A percentile compares a stretch with the other conserved stretches of the same genome.
phyloP scores from a whole-genome alignment of 2,888 invertebrate genomes.

The Agrilus mali region DNA sequence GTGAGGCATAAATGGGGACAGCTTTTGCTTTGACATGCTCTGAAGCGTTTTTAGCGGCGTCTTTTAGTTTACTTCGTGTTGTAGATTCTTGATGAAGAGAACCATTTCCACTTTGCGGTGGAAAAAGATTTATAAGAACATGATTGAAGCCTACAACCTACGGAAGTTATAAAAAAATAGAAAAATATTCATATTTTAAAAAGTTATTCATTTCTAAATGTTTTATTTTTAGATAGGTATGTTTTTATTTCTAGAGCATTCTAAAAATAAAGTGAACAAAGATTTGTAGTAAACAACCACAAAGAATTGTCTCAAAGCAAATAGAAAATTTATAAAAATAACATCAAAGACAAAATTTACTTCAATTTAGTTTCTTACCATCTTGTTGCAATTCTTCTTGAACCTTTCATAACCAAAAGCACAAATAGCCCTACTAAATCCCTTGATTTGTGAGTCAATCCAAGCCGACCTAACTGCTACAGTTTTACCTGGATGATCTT shows the following conservation, averaged over 20 bases:
- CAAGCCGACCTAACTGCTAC: conserved; percentile 72
- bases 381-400: conserved; percentile 72
- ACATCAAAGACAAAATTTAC: no score
- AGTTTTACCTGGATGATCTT: conserved; percentile 59
- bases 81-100: conserved; percentile 19
- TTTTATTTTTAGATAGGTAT: conserved; percentile 2
- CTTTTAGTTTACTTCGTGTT: conserved; percentile 49
- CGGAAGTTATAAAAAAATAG: conserved; percentile 9
- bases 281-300: background rate
- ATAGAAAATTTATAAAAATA: no score
- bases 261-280: background rate
- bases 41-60: conserved; percentile 68
- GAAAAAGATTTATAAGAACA: conserved; percentile 65
- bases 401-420: conserved; percentile 84
- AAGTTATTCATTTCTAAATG: conserved; percentile 1
- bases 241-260: background rate
- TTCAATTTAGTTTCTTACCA: conserved; percentile 37
- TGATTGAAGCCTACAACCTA: conserved; percentile 69
- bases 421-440: conserved; percentile 76
- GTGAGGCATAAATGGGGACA: conserved; percentile 32
- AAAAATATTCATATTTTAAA: background rate
- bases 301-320: no score
- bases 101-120: conserved; percentile 32
- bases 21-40: conserved; percentile 61
- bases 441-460: conserved; percentile 81